Percentiles rank a stretch among this genome's conserved stretches.
These are phyloP conservation scores for Oreochromis mossambicus DNA, from an alignment of 2,797 vertebrate species.

Conservation along the genomic window DNA sequence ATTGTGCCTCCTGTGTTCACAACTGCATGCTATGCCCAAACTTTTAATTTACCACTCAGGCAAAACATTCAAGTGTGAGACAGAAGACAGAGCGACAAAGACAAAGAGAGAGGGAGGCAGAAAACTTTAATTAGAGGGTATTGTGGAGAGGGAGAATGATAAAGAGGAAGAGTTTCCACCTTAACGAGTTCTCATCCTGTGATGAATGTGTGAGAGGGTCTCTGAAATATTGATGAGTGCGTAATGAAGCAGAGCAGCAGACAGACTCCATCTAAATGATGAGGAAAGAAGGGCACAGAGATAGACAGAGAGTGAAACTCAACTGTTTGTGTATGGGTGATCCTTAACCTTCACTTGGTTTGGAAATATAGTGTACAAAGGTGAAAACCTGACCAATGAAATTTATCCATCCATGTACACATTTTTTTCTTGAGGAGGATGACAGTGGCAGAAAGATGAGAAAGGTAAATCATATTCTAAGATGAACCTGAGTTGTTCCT, in stretches of 20 bases:
- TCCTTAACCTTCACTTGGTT: neutral
- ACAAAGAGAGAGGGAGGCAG: neutral
- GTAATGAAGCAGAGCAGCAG: constrained; percentile 40
- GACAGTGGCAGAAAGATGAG: neutral
- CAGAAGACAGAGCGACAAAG: neutral
- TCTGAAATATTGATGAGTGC: constrained; percentile 57
- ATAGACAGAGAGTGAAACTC: neutral
- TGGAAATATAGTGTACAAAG: neutral
- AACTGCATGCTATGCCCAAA: neutral
- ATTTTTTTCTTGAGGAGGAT: neutral
- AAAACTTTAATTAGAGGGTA: constrained; percentile 32
- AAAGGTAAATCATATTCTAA: neutral
- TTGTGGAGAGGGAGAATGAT: neutral
- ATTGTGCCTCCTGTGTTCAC: neutral
- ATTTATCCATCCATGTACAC: neutral
- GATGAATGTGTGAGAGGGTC: constrained; percentile 50
- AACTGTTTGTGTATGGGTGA: neutral
- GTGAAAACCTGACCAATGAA: neutral
- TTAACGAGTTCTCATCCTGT: constrained; percentile 39
- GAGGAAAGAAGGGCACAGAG: neutral
- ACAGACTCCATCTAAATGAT: constrained; percentile 28
- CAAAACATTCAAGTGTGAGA: neutral
- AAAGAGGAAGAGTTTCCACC: constrained; percentile 17
- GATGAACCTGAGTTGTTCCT: neutral
- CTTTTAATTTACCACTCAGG: constrained; percentile 40